Percentiles rank a stretch among this genome's conserved stretches.
These are phyloP conservation scores for Pogonus chalceus DNA, from an alignment of 1,140 invertebrate genomes.

Conservation along the genomic window DNA sequence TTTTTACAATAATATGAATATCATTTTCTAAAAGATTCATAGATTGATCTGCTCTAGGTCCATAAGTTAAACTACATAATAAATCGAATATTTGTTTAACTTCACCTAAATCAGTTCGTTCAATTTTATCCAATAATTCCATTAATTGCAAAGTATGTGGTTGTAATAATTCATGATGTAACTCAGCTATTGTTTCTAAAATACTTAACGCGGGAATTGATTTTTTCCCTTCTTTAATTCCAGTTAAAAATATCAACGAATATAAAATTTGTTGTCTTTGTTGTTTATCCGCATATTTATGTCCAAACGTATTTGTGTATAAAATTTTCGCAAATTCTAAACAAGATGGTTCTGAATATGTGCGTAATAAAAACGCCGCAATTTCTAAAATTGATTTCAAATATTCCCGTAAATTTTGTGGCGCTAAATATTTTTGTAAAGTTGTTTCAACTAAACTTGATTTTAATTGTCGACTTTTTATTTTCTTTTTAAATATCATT, in stretches of 20 bases:
- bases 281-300: constrained; percentile 16
- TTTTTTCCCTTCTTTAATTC: constrained; percentile 19
- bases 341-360: constrained; percentile 15
- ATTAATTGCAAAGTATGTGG: constrained; percentile 35
- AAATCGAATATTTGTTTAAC: constrained; percentile 41
- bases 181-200: constrained; percentile 16
- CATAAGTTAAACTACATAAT: constrained; percentile 44
- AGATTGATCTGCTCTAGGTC: constrained; percentile 31
- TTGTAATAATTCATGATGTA: constrained; percentile 24
- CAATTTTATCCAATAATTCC: constrained; percentile 46
- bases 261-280: constrained; percentile 25
- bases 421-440: constrained; percentile 28
- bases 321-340: constrained; percentile 22
- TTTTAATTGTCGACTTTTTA: constrained; percentile 34
- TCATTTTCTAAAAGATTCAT: constrained; percentile 45
- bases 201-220: constrained; percentile 21
- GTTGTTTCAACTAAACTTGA: constrained; percentile 31
- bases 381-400: constrained; percentile 34
- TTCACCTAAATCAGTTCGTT: constrained; percentile 45
- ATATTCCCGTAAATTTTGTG: constrained; percentile 33
- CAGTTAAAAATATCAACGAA: constrained; percentile 21
- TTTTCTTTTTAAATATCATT: constrained; percentile 32
- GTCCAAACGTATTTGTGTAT: constrained; percentile 21
- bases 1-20: constrained; percentile 49
- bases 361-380: constrained; percentile 23